A percentile compares a stretch with the other conserved stretches of the same genome.
Conservation (phyloP, 2,797 vertebrate genomes). For the Spea hammondii region DNA sequence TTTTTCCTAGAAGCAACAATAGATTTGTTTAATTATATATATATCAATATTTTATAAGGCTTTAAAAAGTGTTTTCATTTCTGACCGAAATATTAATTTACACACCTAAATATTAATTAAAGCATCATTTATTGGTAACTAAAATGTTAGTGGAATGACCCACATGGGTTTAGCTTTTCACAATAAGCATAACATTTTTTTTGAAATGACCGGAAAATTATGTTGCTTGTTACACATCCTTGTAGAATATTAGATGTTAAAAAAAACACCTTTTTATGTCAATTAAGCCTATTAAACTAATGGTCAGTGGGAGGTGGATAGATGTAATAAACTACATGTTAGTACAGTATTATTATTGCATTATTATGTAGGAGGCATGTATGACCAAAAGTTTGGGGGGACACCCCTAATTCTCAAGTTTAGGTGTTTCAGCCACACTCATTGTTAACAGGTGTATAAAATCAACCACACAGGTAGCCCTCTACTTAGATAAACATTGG, state of each 20-base stretch:
- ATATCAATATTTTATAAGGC: background rate
- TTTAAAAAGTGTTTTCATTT: background rate
- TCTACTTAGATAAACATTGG: too few species aligned
- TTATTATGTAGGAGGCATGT: background rate
- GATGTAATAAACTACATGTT: background rate
- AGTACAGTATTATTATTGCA: background rate
- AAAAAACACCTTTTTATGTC: too few species aligned
- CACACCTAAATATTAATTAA: constrained; percentile 1
- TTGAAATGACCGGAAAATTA: too few species aligned
- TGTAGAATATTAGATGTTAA: background rate
- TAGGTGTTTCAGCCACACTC: too few species aligned
- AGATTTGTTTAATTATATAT: too few species aligned
- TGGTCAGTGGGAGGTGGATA: background rate
- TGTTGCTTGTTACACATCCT: background rate
- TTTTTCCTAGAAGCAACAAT: background rate
- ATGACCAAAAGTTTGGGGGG: background rate
- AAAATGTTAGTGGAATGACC: background rate
- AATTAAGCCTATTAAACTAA: too few species aligned
- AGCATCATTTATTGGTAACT: constrained; percentile 23
- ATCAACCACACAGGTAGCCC: too few species aligned
- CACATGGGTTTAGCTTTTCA: background rate
- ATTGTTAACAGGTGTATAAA: too few species aligned
- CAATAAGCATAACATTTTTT: too few species aligned
- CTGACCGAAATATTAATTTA: constrained; percentile 7
- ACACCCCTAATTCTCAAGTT: too few species aligned